A percentile compares a stretch with the other conserved stretches of the same genome.
Conservation (phyloP, 2,888 invertebrate genomes). For the Himalopsyche kuldschensis region DNA sequence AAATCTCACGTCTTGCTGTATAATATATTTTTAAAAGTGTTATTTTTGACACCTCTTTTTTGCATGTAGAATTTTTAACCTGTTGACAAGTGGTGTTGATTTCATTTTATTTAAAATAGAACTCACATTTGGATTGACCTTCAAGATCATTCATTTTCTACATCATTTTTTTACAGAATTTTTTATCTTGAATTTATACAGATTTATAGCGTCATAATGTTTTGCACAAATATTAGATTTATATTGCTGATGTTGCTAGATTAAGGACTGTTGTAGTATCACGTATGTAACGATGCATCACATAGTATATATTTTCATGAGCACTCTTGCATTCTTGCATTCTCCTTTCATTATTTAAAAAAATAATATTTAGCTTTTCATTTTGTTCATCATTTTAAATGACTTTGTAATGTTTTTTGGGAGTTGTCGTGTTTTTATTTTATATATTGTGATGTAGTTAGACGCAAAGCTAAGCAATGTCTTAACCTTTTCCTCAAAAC, state of each 20-base stretch:
- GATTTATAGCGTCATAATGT: not conserved
- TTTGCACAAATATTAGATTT: not conserved
- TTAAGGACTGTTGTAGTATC: not conserved
- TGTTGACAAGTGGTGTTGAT: conserved; percentile 37
- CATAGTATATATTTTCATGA: not conserved
- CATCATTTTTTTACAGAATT: not conserved
- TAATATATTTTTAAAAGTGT: conserved; percentile 3
- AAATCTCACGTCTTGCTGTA: not conserved
- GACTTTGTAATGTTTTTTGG: not conserved
- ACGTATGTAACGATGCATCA: not conserved
- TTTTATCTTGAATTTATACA: not conserved
- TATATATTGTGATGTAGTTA: conserved; percentile 33
- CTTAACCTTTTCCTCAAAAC: conserved; percentile 8
- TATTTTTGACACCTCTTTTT: conserved; percentile 3
- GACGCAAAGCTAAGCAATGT: conserved; percentile 34
- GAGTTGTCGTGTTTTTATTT: not conserved
- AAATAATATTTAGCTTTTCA: not conserved
- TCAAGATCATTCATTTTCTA: not conserved
- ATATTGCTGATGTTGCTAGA: not conserved
- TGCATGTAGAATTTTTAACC: conserved; percentile 38
- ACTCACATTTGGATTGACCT: not conserved
- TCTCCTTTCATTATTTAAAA: not conserved
- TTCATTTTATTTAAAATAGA: not conserved
- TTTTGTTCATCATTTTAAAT: not conserved
- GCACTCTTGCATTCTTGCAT: not conserved